Percentiles rank a stretch among this genome's conserved stretches.
Conservation (phyloP, 1,140 invertebrate genomes). For the Drosophila subpulchrella region DNA sequence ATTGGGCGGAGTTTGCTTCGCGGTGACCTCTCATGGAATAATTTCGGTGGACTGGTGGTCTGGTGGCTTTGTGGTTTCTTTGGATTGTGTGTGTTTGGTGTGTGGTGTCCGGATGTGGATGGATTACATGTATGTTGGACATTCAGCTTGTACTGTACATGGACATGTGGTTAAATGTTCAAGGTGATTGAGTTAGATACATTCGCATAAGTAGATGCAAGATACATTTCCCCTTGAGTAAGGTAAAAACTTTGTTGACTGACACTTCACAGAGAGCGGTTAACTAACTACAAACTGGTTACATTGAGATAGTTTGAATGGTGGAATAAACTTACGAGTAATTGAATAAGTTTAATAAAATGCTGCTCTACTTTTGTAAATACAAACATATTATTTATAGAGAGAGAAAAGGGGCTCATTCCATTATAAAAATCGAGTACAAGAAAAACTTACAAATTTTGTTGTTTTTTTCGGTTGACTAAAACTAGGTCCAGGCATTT, state of each 20-base stretch:
- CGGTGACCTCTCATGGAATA: constrained; percentile 20
- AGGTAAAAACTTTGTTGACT: constrained; percentile 14
- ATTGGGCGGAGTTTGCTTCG: constrained; percentile 39
- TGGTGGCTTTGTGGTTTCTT: constrained; percentile 26
- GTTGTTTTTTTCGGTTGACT: constrained; percentile 17
- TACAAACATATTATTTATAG: constrained; percentile 45
- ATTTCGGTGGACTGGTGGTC: constrained; percentile 26
- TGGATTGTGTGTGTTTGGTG: not conserved
- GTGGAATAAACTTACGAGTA: constrained; percentile 53
- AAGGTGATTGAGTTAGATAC: constrained; percentile 44
- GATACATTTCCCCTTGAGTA: constrained; percentile 12
- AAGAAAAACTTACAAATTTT: constrained; percentile 34
- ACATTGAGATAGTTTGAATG: constrained; percentile 58
- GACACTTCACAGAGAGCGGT: constrained; percentile 48
- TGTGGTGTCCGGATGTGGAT: not conserved
- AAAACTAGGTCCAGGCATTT: constrained; percentile 27
- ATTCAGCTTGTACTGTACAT: constrained; percentile 69
- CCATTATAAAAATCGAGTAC: constrained; percentile 51
- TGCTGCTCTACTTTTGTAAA: constrained; percentile 35
- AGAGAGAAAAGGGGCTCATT: constrained; percentile 51
- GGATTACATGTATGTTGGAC: constrained; percentile 48
- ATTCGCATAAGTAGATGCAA: constrained; percentile 47
- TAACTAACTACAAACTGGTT: constrained; percentile 69
- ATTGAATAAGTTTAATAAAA: constrained; percentile 28
- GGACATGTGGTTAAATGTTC: constrained; percentile 54